Base-by-base conservation (phyloP, 1,140 invertebrate genomes). In the Meteorus sp. region DNA sequence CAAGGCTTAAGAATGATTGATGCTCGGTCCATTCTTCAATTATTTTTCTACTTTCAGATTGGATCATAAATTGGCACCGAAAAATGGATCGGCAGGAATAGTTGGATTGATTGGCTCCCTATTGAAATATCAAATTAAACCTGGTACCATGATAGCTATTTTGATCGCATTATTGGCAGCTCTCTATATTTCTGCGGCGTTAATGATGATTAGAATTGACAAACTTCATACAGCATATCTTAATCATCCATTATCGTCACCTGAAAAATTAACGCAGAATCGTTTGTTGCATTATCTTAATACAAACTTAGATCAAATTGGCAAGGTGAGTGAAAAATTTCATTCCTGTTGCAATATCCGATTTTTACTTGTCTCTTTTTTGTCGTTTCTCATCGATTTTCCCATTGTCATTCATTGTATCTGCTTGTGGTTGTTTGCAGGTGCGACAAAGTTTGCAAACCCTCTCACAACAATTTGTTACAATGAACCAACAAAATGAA, bases 151-250 rank as follows among this genome's bases (percentile, higher is more conserved):
- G 37, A 73, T 75, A 29, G 53, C 70, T 19, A 64, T 75, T 51
- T 47, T 75, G 37, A 61, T 75, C 15, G 64, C 58, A 41, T 59
- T 75, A 6, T 53, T 75, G 47, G 69, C 68, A 33, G 67, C 67
- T 51, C 72, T 78, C 41, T 78, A 78, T 52, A 62, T 78, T 29
- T 78, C 75, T n/a, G 76, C 77, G 45, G 75, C 72, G 52, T 55
- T 79, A 56, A 79, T 79, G 76, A 77, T 79, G 77, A 51, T 79
- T 29, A 72, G 77, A 11, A 79, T 79, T 44, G 74, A 79, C 55
- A 74, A 69, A 56, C 39, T 79, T 23, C 77, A 79, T 48, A 73
- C 74, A 17, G 74, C 72, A 13, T 79, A 79, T 66, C 64, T 79
- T 3, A 78, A 79, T 62, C 75, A 79, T 62, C 75, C 76, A 0